Evolutionary conservation across 2,113 vertebrate species (phyloP), one percentile per base, ranked within the genome.

Genomic region (Regulus satrapa): DNA sequence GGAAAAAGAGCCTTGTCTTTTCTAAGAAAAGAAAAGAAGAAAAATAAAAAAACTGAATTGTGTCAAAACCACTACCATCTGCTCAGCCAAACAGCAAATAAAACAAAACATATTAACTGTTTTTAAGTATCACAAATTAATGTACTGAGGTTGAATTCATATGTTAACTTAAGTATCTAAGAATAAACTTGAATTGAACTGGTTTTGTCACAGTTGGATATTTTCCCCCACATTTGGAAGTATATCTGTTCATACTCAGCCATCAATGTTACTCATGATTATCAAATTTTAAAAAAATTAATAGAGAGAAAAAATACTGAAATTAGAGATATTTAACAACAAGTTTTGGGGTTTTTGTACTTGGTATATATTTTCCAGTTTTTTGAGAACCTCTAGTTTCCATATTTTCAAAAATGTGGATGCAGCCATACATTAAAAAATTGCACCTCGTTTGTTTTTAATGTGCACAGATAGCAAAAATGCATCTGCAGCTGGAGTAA

Each of bases 11-110:
- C 91, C 95, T 90, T 94, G 94, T 77, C 48, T 96, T 96, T 97
- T 78, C 87, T 74, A 88, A 94, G 88, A 64, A 86, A 88, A 87
- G 52, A 92, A 96, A 89, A 92, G 61, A 94, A 69, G 51, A 93
- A 89, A 95, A 95, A 86, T 91, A 94, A 83, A 84, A 84, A 97
- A 96, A 78, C 38, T 43, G 80, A 97, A 97, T 95, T 95, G 89
- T 97, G 97, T 97, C 94, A 97, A 97, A 97, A 98, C 66, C 80
- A 95, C 94, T 96, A 95, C 97, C 97, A 98, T 98, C 97, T 98
- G 97, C 95, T 98, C 92, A 85, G 76, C 64, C 76, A 98, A 97
- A 97, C 31, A 97, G 94, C 93, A 95, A 96, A 94, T 77, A 96
- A 97, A 97, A 79, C 66, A 97, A 97, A 96, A 72, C 89, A 84